Percentiles rank a stretch among this genome's conserved stretches.
These are phyloP conservation scores for Calidris pugnax DNA, from an alignment of 2,113 vertebrate genomes.

Conservation along the genomic window DNA sequence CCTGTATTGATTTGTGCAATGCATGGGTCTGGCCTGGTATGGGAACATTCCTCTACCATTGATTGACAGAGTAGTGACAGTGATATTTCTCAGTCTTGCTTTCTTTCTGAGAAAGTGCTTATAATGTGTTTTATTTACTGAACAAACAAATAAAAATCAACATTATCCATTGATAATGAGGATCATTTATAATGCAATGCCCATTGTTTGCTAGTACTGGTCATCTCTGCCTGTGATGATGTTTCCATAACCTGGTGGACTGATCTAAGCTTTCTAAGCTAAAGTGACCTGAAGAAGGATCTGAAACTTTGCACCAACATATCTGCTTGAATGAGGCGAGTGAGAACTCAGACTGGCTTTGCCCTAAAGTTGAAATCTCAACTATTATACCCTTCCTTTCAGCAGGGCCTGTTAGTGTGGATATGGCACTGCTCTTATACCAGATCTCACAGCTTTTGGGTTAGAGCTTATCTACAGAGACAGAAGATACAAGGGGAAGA, in stretches of 20 bases:
- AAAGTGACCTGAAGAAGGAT: not conserved
- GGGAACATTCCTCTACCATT: not conserved
- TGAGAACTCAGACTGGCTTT: not conserved
- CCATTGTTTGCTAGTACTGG: not conserved
- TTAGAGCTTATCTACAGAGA: not conserved
- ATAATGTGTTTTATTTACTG: not conserved
- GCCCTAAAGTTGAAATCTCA: not conserved
- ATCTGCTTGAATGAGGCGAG: not conserved
- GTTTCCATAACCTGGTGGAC: not conserved
- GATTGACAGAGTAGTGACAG: not conserved
- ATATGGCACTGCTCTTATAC: not conserved
- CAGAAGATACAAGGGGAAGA: not conserved
- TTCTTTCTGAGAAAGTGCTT: not conserved
- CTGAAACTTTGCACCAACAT: not conserved
- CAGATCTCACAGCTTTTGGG: not conserved
- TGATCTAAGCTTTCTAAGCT: not conserved
- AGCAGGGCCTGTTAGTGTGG: not conserved
- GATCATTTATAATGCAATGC: not conserved
- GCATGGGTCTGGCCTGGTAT: not conserved
- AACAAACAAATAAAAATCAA: not conserved
- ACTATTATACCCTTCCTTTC: not conserved
- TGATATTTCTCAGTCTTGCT: not conserved
- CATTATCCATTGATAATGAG: not conserved
- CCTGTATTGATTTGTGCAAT: not conserved
- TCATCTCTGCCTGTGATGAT: not conserved